phyloP scores from a whole-genome alignment of 2,888 invertebrate species.

The Mesorhabditis belari region DNA sequence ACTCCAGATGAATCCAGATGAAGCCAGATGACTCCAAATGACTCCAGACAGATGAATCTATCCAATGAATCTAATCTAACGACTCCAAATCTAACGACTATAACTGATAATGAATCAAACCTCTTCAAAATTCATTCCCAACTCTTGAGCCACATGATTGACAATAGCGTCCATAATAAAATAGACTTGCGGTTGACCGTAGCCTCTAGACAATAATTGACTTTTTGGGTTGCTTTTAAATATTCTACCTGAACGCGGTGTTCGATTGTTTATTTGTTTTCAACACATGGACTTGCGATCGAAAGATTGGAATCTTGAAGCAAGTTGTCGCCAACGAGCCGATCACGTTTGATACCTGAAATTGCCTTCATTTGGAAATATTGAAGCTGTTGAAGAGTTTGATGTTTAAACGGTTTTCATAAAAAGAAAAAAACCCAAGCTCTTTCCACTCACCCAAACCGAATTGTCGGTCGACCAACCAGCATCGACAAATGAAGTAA shows the following conservation, averaged over 20 bases:
- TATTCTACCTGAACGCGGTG: conserved; percentile 63
- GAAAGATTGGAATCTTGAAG: conserved; percentile 69
- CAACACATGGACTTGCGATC: conserved; percentile 66
- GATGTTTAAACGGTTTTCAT: too few relatives aligned
- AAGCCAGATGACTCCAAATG: too few relatives aligned
- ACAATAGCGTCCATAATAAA: conserved; percentile 73
- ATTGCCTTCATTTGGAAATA: conserved; percentile 52
- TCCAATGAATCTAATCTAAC: too few relatives aligned
- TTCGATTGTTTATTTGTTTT: conserved; percentile 83
- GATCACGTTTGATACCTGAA: conserved; percentile 3
- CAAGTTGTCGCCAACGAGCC: conserved; percentile 51
- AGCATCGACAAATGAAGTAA: conserved; percentile 72
- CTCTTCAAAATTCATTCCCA: conserved; percentile 65
- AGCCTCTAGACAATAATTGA: conserved; percentile 63
- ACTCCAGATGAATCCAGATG: too few relatives aligned
- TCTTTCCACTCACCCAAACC: conserved; percentile 33
- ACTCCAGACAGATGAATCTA: too few relatives aligned
- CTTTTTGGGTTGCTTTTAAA: neutral
- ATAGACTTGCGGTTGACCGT: conserved; percentile 84
- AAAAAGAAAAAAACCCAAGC: neutral
- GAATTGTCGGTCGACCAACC: conserved; percentile 78
- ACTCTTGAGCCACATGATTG: conserved; percentile 67
- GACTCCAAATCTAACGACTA: too few relatives aligned
- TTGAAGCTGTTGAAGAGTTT: neutral
- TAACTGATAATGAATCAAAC: too few relatives aligned